Base-by-base conservation (phyloP, 2,888 invertebrate species). In the Mythimna ferrago region DNA sequence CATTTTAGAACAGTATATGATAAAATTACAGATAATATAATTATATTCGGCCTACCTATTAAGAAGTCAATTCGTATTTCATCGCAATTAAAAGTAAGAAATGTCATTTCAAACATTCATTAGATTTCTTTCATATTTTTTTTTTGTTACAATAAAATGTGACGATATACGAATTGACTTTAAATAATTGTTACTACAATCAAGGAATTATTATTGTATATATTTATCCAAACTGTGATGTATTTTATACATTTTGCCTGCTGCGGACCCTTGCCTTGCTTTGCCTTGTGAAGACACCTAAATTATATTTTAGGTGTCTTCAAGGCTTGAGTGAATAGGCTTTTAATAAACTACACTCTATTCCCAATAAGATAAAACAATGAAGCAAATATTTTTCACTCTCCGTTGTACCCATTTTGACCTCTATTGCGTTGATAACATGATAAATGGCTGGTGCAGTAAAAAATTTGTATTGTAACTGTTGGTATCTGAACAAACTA, bases 1-100 rank as follows among this genome's bases (percentile, higher is more conserved):
- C 95, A 96, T 94, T 94, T 82, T 84, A 74, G 65, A 66, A 76
- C 21, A 75, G 53, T 72, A 68, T 64, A 81, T 77, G 56, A 41
- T 73, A 61, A 84, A 54, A 63, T 67, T 73, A 67, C 6, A 65
- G 32, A 69, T 70, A 65, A 80, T 68, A 60, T 51, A 54, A 53
- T 51, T 62, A 38, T 61, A 56, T 44, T 38, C n/a, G 26, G 57
- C 61, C 66, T 56, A 16, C 11, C 21, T 48, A 21, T 51, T 58
- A 38, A 32, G 35, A 1, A 48, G 51, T 56, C 61, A 26, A 73
- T 66, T 58, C 11, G 41, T 57, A 71, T 62, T 66, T 64, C 26
- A 61, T 51, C 10, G 10, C 61, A 60, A 5, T 48, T 48, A 19
- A 6, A 16, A 48, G 48, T 48, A 14, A 48, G 44, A 14, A 19